These are phyloP conservation scores for Isoperla grammatica DNA, from an alignment of 2,888 invertebrate genomes.

Conservation along the genomic window DNA sequence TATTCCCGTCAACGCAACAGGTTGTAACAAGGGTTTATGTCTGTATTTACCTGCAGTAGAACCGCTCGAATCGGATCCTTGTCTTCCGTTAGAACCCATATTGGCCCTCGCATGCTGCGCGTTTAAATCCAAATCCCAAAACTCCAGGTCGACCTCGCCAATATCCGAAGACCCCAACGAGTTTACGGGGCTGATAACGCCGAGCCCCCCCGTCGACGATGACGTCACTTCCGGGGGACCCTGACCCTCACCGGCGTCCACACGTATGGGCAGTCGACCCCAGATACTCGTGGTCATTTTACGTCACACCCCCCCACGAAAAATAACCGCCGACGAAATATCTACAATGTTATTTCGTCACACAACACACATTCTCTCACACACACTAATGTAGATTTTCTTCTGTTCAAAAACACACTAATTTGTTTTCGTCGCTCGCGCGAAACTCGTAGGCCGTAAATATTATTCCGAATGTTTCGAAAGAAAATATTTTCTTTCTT, in stretches of 20 bases:
- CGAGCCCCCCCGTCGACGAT: conserved; percentile 61
- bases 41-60: conserved; percentile 44
- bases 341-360: no score
- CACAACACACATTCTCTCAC: no score
- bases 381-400: no score
- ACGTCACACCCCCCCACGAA: no score
- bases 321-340: no score
- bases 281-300: conserved; percentile 12
- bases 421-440: no score
- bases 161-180: conserved; percentile 66
- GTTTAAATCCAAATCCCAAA: conserved; percentile 69
- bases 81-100: conserved; percentile 33
- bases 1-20: no score
- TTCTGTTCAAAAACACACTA: no score
- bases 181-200: conserved; percentile 35
- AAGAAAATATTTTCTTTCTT: no score
- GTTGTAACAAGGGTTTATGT: no score
- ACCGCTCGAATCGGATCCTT: conserved; percentile 44
- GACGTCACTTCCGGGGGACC: conserved; percentile 71
- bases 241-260: conserved; percentile 45
- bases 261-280: conserved; percentile 11
- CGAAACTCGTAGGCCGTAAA: no score
- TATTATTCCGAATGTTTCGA: no score
- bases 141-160: conserved; percentile 63
- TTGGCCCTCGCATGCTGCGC: conserved; percentile 37